A percentile compares a stretch with the other conserved stretches of the same genome.
These are phyloP conservation scores for Limosa lapponica DNA, from an alignment of 2,797 vertebrate species.

Conservation along the genomic window DNA sequence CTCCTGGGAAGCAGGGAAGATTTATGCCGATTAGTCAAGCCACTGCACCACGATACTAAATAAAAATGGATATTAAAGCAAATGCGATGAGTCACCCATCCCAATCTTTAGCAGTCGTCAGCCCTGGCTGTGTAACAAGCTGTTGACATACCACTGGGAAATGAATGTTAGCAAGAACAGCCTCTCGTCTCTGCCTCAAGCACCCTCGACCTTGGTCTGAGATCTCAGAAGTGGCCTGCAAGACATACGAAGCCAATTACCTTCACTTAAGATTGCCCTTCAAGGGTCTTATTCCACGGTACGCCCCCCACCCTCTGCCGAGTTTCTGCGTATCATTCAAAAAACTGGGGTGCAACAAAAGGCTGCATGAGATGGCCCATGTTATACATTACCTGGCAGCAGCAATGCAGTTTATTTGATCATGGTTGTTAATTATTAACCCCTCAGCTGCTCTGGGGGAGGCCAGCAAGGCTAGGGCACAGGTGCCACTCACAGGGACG, in stretches of 20 bases:
- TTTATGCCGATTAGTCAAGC: constrained; percentile 10
- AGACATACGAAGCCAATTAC: constrained; percentile 35
- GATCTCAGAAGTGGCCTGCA: constrained; percentile 8
- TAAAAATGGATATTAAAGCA: constrained; percentile 44
- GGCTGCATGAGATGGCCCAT: fast-evolving
- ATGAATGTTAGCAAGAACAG: neutral
- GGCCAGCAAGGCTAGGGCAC: neutral
- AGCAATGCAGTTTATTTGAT: neutral
- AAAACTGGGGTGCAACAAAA: neutral
- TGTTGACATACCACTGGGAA: constrained; percentile 38
- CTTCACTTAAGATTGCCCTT: neutral
- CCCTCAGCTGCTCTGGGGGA: fast-evolving
- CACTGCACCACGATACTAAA: neutral
- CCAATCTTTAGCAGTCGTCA: neutral
- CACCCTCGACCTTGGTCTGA: constrained; percentile 34
- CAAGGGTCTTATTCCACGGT: neutral
- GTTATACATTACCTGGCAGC: fast-evolving
- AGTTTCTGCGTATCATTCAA: neutral
- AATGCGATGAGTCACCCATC: constrained; percentile 46
- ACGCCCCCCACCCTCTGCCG: fast-evolving
- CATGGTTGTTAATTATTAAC: neutral
- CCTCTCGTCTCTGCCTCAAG: constrained; percentile 28
- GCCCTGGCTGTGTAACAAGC: neutral
- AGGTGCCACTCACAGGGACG: neutral
- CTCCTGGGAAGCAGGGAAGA: constrained; percentile 33